These are phyloP conservation scores for Prorops nasuta DNA, from an alignment of 1,140 invertebrate species.

Conservation along the genomic window DNA sequence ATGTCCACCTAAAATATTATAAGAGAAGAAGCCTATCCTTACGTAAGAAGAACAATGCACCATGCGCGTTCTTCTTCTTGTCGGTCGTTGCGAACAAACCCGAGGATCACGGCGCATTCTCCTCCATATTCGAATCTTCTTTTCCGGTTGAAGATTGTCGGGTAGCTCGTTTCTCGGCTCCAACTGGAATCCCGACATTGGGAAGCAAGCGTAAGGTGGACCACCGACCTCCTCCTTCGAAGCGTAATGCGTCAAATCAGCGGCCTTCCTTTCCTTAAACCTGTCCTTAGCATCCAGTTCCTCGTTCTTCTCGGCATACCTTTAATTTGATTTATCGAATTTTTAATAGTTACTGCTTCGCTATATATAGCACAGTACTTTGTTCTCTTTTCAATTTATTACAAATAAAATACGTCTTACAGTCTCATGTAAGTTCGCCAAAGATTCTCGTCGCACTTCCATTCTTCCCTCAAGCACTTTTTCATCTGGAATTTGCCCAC, in stretches of 20 bases:
- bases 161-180: slow-evolving; percentile 9
- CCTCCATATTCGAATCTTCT: slow-evolving; percentile 30
- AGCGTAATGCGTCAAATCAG: slow-evolving; percentile 15
- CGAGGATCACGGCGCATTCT: slow-evolving; percentile 24
- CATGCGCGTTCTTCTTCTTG: too few relatives aligned
- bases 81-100: too few relatives aligned
- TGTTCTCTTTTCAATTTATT: too few relatives aligned
- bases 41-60: too few relatives aligned
- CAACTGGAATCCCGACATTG: slow-evolving; percentile 28
- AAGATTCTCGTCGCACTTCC: slow-evolving; percentile 17
- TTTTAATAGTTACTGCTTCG: too few relatives aligned
- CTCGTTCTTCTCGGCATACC: slow-evolving; percentile 24
- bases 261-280: slow-evolving; percentile 19
- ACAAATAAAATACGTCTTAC: slow-evolving; percentile 23
- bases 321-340: too few relatives aligned
- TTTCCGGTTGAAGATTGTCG: slow-evolving; percentile 12
- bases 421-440: slow-evolving; percentile 31
- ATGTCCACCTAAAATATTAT: too few relatives aligned
- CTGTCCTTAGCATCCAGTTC: slow-evolving; percentile 19
- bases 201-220: slow-evolving; percentile 20
- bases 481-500: slow-evolving; percentile 3
- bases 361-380: too few relatives aligned
- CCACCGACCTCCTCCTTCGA: slow-evolving; percentile 14
- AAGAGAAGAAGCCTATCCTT: too few relatives aligned
- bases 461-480: slow-evolving; percentile 12